phyloP scores from a whole-genome alignment of 1,140 invertebrate genomes.

The Odontomachus brunneus region DNA sequence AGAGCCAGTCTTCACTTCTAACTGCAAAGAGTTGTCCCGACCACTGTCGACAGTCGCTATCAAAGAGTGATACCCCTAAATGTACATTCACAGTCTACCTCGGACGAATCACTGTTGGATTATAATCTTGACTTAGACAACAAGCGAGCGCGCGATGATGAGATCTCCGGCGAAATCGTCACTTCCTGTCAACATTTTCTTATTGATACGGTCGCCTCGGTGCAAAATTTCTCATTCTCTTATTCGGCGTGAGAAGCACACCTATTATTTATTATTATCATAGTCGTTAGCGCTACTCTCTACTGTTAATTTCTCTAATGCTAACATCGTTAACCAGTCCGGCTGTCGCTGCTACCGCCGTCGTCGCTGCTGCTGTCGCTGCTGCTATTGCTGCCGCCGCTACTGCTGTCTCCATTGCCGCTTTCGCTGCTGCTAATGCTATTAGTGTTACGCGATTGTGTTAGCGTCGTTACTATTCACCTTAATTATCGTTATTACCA shows the following conservation, averaged over 20 bases:
- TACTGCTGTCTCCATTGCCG: not conserved
- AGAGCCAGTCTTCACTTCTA: not conserved
- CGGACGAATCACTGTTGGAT: conserved; percentile 17
- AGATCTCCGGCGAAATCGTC: conserved; percentile 17
- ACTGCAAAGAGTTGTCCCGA: not conserved
- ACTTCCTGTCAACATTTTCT: not conserved
- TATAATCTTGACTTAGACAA: conserved; percentile 48
- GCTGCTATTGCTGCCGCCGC: too few species aligned
- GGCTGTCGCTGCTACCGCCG: too few species aligned
- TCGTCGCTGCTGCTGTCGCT: too few species aligned
- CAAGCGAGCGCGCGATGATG: conserved; percentile 8
- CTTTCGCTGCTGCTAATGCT: conserved; percentile 5
- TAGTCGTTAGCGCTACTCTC: conserved; percentile 36
- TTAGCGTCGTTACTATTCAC: conserved; percentile 7
- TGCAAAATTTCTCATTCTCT: conserved; percentile 13
- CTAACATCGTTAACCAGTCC: not conserved
- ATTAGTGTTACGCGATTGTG: conserved; percentile 31
- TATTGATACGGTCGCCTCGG: not conserved
- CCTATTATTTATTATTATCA: conserved; percentile 46
- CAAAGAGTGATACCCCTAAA: conserved; percentile 21
- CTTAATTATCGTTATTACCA: conserved; percentile 27
- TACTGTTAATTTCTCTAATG: conserved; percentile 19
- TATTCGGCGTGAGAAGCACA: conserved; percentile 39
- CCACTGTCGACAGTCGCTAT: conserved; percentile 5
- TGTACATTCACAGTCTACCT: conserved; percentile 20